Conservation (phyloP, 2,113 vertebrate species). For the Campylorhamphus procurvoides region DNA sequence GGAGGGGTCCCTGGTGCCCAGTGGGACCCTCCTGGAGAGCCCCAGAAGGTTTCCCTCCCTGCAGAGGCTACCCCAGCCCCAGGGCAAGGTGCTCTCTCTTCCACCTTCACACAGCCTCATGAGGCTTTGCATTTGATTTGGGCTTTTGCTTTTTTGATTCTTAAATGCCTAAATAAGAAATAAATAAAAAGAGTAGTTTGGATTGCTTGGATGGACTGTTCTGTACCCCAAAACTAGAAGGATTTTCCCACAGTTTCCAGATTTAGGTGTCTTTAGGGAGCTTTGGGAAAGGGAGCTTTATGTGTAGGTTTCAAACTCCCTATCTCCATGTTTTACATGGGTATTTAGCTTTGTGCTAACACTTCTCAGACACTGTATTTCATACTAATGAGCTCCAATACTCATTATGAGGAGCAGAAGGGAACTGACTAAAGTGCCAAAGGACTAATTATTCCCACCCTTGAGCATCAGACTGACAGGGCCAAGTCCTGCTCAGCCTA, state of each 20-base stretch:
- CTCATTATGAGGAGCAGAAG: background rate
- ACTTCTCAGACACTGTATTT: background rate
- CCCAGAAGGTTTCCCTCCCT: background rate
- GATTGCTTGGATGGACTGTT: background rate
- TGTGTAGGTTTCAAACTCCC: background rate
- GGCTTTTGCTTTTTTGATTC: background rate
- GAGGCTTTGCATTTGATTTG: background rate
- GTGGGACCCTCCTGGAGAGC: background rate
- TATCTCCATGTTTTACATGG: background rate
- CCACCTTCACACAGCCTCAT: background rate
- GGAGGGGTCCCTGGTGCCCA: background rate
- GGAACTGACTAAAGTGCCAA: background rate
- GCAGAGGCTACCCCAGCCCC: background rate
- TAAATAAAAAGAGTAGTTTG: background rate
- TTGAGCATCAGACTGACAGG: conserved; percentile 13
- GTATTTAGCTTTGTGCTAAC: background rate
- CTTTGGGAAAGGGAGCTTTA: background rate
- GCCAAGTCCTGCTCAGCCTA: conserved; percentile 1
- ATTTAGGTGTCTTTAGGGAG: background rate
- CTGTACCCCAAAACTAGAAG: background rate
- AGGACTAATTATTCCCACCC: conserved; percentile 28
- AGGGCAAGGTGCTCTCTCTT: background rate
- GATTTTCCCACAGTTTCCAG: background rate
- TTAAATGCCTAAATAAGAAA: background rate
- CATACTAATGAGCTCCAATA: background rate